A percentile compares a stretch with the other conserved stretches of the same genome.
phyloP scores from a whole-genome alignment of 1,140 invertebrate species.

The Phortica variegata region DNA sequence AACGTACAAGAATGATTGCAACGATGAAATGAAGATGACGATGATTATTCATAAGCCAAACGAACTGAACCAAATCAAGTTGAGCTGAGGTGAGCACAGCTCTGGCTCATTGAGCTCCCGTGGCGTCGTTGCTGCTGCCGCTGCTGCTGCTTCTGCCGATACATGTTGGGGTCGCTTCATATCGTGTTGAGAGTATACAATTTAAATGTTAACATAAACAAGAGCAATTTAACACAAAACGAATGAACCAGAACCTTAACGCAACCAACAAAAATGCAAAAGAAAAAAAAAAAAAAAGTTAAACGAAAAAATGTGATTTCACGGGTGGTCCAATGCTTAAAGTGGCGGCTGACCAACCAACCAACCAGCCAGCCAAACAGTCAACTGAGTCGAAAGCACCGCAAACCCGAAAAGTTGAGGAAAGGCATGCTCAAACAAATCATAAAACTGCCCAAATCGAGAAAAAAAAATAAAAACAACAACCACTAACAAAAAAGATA shows the following conservation, averaged over 20 bases:
- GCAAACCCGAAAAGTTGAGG: slow-evolving; percentile 37
- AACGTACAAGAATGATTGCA: slow-evolving; percentile 46
- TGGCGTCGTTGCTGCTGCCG: too few relatives aligned
- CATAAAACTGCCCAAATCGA: slow-evolving; percentile 43
- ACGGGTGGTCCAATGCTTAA: too few relatives aligned
- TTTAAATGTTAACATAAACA: slow-evolving; percentile 57
- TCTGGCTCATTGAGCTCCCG: too few relatives aligned
- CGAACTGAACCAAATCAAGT: too few relatives aligned
- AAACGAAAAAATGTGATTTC: slow-evolving; percentile 11
- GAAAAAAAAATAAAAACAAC: slow-evolving; percentile 6
- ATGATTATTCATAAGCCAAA: too few relatives aligned
- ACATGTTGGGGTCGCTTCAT: slow-evolving; percentile 10
- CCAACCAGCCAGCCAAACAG: slow-evolving; percentile 3
- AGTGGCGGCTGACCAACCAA: not conserved
- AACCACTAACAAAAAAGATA: slow-evolving; percentile 12
- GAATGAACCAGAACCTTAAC: slow-evolving; percentile 24
- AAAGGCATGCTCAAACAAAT: slow-evolving; percentile 55
- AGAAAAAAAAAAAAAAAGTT: slow-evolving; percentile 7
- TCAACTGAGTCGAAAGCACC: slow-evolving; percentile 13
- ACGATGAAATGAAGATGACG: slow-evolving; percentile 33
- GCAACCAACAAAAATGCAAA: slow-evolving; percentile 3
- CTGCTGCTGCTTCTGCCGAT: slow-evolving; percentile 22
- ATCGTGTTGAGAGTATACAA: slow-evolving; percentile 21
- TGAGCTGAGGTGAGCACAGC: too few relatives aligned
- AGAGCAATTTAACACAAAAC: slow-evolving; percentile 56